Evolutionary conservation across 2,113 vertebrate genomes (phyloP), one percentile per base, ranked within the genome.

Genomic region (Rallus limicola): DNA sequence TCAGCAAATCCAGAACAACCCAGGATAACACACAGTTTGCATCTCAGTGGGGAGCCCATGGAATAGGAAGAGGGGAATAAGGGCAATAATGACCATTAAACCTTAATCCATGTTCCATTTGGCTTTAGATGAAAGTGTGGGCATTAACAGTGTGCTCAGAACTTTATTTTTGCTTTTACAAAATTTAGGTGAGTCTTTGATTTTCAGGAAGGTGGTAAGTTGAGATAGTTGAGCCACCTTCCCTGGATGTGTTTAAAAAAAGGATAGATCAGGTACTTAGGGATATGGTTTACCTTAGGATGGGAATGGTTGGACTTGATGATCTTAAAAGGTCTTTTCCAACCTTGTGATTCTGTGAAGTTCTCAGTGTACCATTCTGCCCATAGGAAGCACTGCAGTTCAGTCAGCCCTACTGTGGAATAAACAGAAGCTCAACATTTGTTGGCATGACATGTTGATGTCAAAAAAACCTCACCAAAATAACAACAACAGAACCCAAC

Each of bases 81-180:
- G 25, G 9, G 16, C 13, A 88, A 40, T 4, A 88, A 28, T 0
- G 3, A 78, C 28, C 12, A 63, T 26, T 52, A 67, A 91, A 89
- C 13, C 5, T 36, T 34, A 79, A 64, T 13, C 42, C 26, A 56
- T 21, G 60, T 7, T 40, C 55, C 42, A 20, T 75, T 55, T 63
- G n/a, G 6, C 56, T 92, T 92, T 63, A 63, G n/a, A 34, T 29
- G 9, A 81, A 58, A 70, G 38, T 1, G 0, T 15, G 59, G 55
- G 10, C 68, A 50, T 82, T 44, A 64, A 36, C 16, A 38, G 24
- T 6, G 14, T 48, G 16, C 26, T 70, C 14, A 78, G 64, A 59
- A 29, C 74, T 92, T 63, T 44, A 55, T 40, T 91, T 83, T 81
- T 81, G 68, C 46, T 75, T 89, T 86, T 24, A 63, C 5, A n/a